Base-by-base conservation (phyloP, 2,888 invertebrate genomes). In the Pterostichus madidus region DNA sequence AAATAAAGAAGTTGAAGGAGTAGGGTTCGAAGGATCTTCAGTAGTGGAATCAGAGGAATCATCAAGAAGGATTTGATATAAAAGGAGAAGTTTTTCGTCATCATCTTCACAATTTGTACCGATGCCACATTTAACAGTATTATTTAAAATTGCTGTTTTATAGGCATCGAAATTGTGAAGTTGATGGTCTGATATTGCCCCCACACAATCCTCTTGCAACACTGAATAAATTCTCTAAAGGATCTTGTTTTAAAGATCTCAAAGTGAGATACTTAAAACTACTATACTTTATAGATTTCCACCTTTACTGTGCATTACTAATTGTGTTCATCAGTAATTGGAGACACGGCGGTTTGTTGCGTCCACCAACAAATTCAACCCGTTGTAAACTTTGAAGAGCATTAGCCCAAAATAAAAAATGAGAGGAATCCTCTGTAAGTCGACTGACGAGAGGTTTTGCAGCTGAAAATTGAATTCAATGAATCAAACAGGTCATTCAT, bases 111-210 rank as follows among this genome's bases (percentile, higher is more conserved):
- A n/a, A n/a, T n/a, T n/a, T n/a, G n/a, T n/a, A n/a, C n/a, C n/a
- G 13, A 52, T 4, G 8, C 52, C 13, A 13, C 52, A 52, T 13
- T 8, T 52, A 52, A 52, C 11, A 52, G 15, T 61, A 61, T 61
- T 61, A 61, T 61, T 61, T 8, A 61, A 15, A 24, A 61, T 61
- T 5, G 17, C 61, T 10, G 61, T 61, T 15, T 61, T 3, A 61
- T 15, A 61, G n/a, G 61, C 61, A 15, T 15, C 11, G 11, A 61
- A 61, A 61, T 61, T 61, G 61, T 11, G 61, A 61, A 24, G 15
- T 15, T n/a, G n/a, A n/a, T n/a, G n/a, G n/a, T n/a, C n/a, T n/a
- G n/a, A 15, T 61, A 8, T 61, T 61, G 15, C 31, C 17, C 17
- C 61, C 61, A 8, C 61, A 61, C 61, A 61, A 15, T 8, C 61